Base-by-base conservation (phyloP, 1,140 invertebrate genomes). In the Penaeus indicus region DNA sequence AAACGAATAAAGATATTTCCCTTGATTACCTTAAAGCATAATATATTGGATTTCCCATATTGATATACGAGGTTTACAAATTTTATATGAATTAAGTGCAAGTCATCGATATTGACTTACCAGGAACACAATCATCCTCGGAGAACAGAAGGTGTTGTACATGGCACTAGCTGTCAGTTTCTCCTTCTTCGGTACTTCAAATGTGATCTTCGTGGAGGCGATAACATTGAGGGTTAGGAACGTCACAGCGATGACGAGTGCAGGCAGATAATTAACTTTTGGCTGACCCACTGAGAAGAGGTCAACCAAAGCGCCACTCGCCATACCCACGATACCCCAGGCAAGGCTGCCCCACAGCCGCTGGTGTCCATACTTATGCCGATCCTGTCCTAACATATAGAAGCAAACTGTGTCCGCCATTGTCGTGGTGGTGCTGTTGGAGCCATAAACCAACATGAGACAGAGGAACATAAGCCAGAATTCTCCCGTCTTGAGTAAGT, bases 351-450 rank as follows among this genome's bases (percentile, higher is more conserved):
- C 89, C 82, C 85, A 90, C 54, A 87, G 42, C 13, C 89, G 80
- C 64, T 90, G 85, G 25, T 82, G 87, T 1, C 89, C 89, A 47
- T 90, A 90, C 61, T 72, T 78, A 22, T 85, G 80, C 1, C 86
- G 89, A 19, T 85, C 84, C 61, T 77, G 32, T 61, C 89, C 89
- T 27, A 90, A 69, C 25, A 90, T 25, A 25, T 67, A 81, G 85
- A 90, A 90, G 72, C 86, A 87, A 18, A 90, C 81, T 10, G 89
- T 84, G 62, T 90, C 89, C n/a, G 89, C 89, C 80, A 90, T 87
- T 25, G 89, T 87, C 27, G 87, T 85, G 38, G 81, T 87, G 0
- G 84, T 84, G 19, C 72, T 42, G 38, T 87, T 90, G 63, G 85
- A 75, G 18, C 61, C 89, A 80, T 88, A 90, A 10, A 88, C 25